Conservation (phyloP, 2,888 invertebrate genomes). For the Diarsia rubi region DNA sequence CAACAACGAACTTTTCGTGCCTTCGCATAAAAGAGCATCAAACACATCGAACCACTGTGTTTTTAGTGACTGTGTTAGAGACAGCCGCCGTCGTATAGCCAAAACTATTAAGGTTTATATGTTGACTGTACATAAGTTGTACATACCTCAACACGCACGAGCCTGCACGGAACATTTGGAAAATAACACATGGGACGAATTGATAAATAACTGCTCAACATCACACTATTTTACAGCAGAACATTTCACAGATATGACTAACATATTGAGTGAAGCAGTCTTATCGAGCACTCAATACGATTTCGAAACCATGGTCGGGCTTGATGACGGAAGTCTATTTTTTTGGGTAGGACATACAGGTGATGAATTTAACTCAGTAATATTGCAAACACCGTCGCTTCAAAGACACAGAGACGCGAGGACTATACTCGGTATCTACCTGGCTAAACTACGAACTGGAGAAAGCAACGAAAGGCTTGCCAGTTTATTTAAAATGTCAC, state of each 20-base stretch:
- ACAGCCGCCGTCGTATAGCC: conserved; percentile 24
- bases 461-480: conserved; percentile 32
- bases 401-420: conserved; percentile 15
- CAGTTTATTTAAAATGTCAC: conserved; percentile 26
- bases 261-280: too few species aligned
- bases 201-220: conserved; percentile 23
- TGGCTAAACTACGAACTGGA: conserved; percentile 30
- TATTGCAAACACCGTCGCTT: conserved; percentile 33
- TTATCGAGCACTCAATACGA: too few species aligned
- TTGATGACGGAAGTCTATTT: conserved; percentile 29
- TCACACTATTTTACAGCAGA: conserved; percentile 37
- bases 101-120: conserved; percentile 28
- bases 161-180: conserved; percentile 36
- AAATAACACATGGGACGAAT: conserved; percentile 37
- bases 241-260: conserved; percentile 36
- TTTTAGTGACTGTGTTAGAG: conserved; percentile 28
- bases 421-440: conserved; percentile 26
- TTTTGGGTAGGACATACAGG: conserved; percentile 25
- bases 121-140: conserved; percentile 29
- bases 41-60: conserved; percentile 37
- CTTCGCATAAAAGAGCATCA: conserved; percentile 34
- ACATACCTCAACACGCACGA: conserved; percentile 33
- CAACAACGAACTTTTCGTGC: conserved; percentile 31
- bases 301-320: conserved; percentile 33
- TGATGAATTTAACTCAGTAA: conserved; percentile 22